phyloP scores from a whole-genome alignment of 2,113 vertebrate species.

The Ramphastos sulfuratus region DNA sequence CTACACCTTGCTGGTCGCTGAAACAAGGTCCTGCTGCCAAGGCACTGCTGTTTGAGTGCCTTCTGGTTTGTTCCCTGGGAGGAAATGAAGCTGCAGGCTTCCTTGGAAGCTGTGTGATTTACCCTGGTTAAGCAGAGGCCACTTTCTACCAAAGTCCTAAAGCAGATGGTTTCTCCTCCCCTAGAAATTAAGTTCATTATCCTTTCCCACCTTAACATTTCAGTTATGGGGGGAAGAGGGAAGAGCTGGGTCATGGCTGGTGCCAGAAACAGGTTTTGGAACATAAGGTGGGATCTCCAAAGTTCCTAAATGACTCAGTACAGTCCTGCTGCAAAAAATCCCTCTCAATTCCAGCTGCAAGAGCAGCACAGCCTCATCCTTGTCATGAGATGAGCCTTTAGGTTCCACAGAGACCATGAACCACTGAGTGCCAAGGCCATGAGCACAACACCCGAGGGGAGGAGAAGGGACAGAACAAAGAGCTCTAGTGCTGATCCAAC shows the following conservation, averaged over 20 bases:
- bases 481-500: not conserved
- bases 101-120: not conserved
- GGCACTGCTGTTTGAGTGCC: not conserved
- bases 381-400: not conserved
- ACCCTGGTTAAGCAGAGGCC: not conserved
- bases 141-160: not conserved
- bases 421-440: not conserved
- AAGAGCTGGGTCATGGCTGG: not conserved
- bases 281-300: not conserved
- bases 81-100: not conserved
- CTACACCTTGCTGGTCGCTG: not conserved
- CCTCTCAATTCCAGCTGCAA: not conserved
- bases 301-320: not conserved
- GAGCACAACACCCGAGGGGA: not conserved
- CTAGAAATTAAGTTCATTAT: not conserved
- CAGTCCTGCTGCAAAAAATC: not conserved
- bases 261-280: slow-evolving; percentile 23
- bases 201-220: not conserved
- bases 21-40: not conserved
- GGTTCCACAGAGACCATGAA: not conserved
- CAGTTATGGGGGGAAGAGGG: not conserved
- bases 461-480: not conserved
- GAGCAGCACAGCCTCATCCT: not conserved
- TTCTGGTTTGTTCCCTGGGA: not conserved
- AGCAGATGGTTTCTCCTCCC: slow-evolving; percentile 18